These are phyloP conservation scores for Megalonaias nervosa DNA, from an alignment of 1,140 invertebrate species.

Conservation along the genomic window DNA sequence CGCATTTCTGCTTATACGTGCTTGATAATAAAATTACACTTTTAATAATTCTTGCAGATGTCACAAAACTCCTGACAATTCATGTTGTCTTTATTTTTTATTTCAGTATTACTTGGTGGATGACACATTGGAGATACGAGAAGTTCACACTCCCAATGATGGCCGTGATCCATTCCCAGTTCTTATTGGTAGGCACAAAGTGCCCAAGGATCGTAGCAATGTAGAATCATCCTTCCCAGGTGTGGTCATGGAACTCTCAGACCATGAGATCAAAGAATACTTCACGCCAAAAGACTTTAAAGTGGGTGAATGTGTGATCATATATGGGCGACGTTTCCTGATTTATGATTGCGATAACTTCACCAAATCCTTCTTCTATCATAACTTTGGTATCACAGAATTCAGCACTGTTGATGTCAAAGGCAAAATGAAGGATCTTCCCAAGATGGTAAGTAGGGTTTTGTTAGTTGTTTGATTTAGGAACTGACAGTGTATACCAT, in stretches of 20 bases:
- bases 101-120: constrained; percentile 85
- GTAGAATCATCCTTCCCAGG: constrained; percentile 74
- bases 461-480: no score
- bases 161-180: constrained; percentile 83
- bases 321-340: constrained; percentile 85
- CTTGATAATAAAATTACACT: no score
- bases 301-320: constrained; percentile 84
- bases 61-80: no score
- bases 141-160: constrained; percentile 79
- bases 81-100: constrained; percentile 11
- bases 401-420: constrained; percentile 68
- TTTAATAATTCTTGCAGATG: no score
- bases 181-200: constrained; percentile 82
- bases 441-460: constrained; percentile 64
- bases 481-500: no score
- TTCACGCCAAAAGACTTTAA: constrained; percentile 84
- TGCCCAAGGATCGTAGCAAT: constrained; percentile 85
- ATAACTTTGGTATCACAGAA: constrained; percentile 73
- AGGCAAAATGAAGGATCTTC: constrained; percentile 52
- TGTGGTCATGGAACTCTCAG: constrained; percentile 76
- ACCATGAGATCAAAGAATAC: constrained; percentile 82
- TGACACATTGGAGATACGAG: constrained; percentile 84
- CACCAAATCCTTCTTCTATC: constrained; percentile 86
- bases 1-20: no score
- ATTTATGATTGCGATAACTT: constrained; percentile 86